Conservation (phyloP, 2,888 invertebrate species). For the Drosophila phalerata region DNA sequence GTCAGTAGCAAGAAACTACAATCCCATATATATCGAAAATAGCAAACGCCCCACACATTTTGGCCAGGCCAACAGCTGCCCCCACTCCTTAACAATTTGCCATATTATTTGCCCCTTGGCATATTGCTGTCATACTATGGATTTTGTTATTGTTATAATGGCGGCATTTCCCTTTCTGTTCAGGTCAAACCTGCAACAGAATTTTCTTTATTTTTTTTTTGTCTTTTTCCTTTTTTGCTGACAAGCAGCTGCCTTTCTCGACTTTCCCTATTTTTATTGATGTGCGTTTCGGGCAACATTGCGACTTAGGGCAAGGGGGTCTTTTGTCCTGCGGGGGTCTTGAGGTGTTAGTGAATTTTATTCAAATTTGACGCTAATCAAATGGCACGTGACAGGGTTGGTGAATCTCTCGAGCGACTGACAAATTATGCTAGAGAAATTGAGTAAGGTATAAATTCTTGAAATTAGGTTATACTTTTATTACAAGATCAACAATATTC, state of each 20-base stretch:
- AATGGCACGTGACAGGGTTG: constrained; percentile 66
- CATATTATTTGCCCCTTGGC: constrained; percentile 60
- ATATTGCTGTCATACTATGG: constrained; percentile 51
- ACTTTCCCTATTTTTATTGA: constrained; percentile 31
- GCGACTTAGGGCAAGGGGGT: neutral
- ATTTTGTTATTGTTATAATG: constrained; percentile 66
- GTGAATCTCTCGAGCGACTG: constrained; percentile 23
- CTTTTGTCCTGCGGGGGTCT: constrained; percentile 5
- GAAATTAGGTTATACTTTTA: neutral
- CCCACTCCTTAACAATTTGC: constrained; percentile 15
- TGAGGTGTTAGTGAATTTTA: constrained; percentile 77
- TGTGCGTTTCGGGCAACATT: constrained; percentile 11
- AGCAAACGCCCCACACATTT: constrained; percentile 26
- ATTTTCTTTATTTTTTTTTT: constrained; percentile 30
- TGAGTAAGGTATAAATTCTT: constrained; percentile 1
- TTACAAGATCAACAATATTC: neutral
- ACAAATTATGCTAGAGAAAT: constrained; percentile 15
- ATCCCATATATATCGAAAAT: constrained; percentile 9
- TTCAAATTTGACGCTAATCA: constrained; percentile 79
- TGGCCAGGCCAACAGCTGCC: neutral
- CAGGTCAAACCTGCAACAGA: constrained; percentile 59
- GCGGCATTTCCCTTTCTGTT: constrained; percentile 38
- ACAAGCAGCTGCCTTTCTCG: constrained; percentile 59
- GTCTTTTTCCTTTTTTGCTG: constrained; percentile 53
- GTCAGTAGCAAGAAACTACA: neutral